A percentile compares a stretch with the other conserved stretches of the same genome.
phyloP scores from a whole-genome alignment of 2,797 vertebrate species.

The Lutjanus argentimaculatus region DNA sequence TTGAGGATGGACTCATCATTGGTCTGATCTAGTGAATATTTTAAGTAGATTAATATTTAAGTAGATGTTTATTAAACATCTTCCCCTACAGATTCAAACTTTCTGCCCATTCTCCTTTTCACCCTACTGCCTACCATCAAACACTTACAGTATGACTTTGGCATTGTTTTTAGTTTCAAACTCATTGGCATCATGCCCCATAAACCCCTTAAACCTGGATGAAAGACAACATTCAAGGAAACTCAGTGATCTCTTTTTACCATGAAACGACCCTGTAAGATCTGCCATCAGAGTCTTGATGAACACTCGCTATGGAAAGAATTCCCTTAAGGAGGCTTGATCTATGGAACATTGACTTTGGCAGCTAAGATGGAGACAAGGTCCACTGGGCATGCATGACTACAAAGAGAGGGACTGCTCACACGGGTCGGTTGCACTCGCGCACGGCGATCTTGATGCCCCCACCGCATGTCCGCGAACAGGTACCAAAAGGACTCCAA shows the following conservation, averaged over 20 bases:
- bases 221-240: constrained; percentile 31
- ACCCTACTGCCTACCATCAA: background rate
- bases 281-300: constrained; percentile 41
- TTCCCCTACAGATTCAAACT: background rate
- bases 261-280: constrained; percentile 39
- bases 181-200: background rate
- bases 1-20: background rate
- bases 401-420: constrained; percentile 84
- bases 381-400: constrained; percentile 70
- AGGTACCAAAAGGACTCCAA: constrained; percentile 97
- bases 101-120: background rate
- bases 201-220: constrained; percentile 24
- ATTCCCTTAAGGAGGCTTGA: constrained; percentile 67
- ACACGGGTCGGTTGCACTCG: constrained; percentile 97
- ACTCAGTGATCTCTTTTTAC: constrained; percentile 27
- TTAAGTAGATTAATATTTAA: background rate
- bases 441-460: constrained; percentile 95
- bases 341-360: constrained; percentile 78
- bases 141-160: background rate
- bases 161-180: constrained; percentile 17
- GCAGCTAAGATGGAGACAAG: constrained; percentile 68
- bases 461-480: constrained; percentile 95
- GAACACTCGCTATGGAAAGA: constrained; percentile 72
- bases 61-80: background rate
- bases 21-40: background rate